Conservation (phyloP, 1,140 invertebrate species). For the Pseudomyrmex gracilis region DNA sequence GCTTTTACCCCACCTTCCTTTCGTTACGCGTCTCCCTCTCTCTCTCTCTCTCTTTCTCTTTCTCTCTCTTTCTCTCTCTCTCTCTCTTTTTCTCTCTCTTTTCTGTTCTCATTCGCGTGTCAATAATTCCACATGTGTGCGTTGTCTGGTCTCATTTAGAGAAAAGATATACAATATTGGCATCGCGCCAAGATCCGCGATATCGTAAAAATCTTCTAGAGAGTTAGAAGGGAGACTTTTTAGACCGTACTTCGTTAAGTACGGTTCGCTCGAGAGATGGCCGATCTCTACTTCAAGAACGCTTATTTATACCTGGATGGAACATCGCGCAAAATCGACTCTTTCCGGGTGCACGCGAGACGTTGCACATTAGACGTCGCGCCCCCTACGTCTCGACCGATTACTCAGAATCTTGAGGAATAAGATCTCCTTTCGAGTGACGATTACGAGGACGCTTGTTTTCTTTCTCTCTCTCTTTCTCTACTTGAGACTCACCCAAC, state of each 20-base stretch:
- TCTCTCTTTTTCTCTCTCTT: neutral
- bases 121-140: too few relatives aligned
- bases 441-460: neutral
- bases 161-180: slow-evolving; percentile 18
- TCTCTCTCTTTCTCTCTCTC: neutral
- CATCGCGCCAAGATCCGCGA: slow-evolving; percentile 8
- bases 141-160: neutral
- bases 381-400: neutral
- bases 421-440: neutral
- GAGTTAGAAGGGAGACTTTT: neutral
- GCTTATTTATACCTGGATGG: slow-evolving; percentile 25
- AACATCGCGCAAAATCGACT: neutral
- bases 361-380: neutral
- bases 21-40: neutral
- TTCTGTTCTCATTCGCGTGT: too few relatives aligned
- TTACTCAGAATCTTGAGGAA: neutral
- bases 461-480: too few relatives aligned
- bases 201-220: slow-evolving; percentile 4
- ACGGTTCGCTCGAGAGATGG: neutral
- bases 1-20: slow-evolving; percentile 19
- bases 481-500: neutral
- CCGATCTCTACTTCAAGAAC: slow-evolving; percentile 38
- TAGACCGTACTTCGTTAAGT: neutral
- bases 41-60: neutral
- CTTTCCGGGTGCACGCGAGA: neutral